Evolutionary conservation across 2,888 invertebrate species (phyloP), one percentile per base, ranked within the genome.

Genomic region (Apodemia hepburni): DNA sequence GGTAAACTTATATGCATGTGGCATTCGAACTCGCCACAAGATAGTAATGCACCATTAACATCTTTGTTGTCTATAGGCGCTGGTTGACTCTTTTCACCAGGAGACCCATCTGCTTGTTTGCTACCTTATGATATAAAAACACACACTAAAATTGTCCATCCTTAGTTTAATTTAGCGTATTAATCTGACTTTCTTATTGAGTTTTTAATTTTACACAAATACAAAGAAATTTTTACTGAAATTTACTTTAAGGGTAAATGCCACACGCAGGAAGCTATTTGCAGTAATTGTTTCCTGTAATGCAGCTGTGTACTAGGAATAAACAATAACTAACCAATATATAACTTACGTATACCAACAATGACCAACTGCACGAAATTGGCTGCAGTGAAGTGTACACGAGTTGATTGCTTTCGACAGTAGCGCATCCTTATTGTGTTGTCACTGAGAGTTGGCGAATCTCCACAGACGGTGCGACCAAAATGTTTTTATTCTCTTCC

Each of bases 351-450:
- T 68, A 67, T 67, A 68, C 66, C 66, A 68, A 68, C 69, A 71
- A 68, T 69, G 70, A 71, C 72, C 69, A 68, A 66, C 66, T 69
- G 69, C 71, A 73, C 72, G 71, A 80, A 79, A 82, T 80, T 81
- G 81, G 77, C 79, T 78, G 81, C 78, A 77, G 74, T 71, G 72
- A 72, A 73, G 82, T 80, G 76, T 81, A 81, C 81, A 80, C 78
- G 80, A 70, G 72, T 73, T 77, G 81, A 85, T 86, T 85, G 85
- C 80, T 83, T 82, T 82, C 79, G 80, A 82, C 81, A 80, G 81
- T 77, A 77, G 77, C 77, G 77, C 77, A 78, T 82, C 82, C 82
- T 86, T 89, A 87, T 87, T 87, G 85, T 88, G 84, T 84, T 86
- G 84, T 83, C 84, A 79, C 76, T 75, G 74, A 77, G 76, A 75